Percentiles rank a stretch among this genome's conserved stretches.
These are phyloP conservation scores for Pristionchus entomophagus DNA, from an alignment of 2,888 invertebrate genomes.

Conservation along the genomic window DNA sequence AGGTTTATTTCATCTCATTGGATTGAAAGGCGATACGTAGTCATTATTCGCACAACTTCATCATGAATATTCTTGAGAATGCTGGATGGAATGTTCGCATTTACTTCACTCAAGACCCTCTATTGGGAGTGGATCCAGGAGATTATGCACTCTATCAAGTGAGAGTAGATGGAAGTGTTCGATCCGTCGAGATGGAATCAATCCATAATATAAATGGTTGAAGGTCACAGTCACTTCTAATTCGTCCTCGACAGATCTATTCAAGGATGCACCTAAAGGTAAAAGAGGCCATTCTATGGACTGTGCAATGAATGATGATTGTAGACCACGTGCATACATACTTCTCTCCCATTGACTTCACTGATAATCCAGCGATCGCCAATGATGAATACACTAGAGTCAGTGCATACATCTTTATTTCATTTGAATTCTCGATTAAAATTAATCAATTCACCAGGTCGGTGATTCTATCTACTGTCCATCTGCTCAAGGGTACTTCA, in stretches of 20 bases:
- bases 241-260: constrained; percentile 51
- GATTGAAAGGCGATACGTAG: not conserved
- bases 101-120: constrained; percentile 7
- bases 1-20: not conserved
- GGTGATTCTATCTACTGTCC: constrained; percentile 58
- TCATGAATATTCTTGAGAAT: not conserved
- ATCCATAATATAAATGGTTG: not conserved
- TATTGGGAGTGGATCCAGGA: not conserved
- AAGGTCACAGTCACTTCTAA: constrained; percentile 59
- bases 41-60: no score
- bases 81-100: constrained; percentile 41
- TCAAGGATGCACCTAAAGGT: constrained; percentile 8
- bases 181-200: not conserved
- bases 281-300: no score
- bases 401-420: not conserved
- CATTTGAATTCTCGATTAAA: not conserved
- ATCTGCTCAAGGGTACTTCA: constrained; percentile 57
- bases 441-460: not conserved
- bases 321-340: constrained; percentile 44
- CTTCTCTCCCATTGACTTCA: constrained; percentile 32
- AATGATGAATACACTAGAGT: constrained; percentile 52
- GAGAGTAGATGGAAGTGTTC: not conserved
- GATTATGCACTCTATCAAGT: constrained; percentile 18
- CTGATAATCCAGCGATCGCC: constrained; percentile 48
- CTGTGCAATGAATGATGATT: not conserved